phyloP scores from a whole-genome alignment of 2,113 vertebrate genomes.

The Eublepharis macularius region DNA sequence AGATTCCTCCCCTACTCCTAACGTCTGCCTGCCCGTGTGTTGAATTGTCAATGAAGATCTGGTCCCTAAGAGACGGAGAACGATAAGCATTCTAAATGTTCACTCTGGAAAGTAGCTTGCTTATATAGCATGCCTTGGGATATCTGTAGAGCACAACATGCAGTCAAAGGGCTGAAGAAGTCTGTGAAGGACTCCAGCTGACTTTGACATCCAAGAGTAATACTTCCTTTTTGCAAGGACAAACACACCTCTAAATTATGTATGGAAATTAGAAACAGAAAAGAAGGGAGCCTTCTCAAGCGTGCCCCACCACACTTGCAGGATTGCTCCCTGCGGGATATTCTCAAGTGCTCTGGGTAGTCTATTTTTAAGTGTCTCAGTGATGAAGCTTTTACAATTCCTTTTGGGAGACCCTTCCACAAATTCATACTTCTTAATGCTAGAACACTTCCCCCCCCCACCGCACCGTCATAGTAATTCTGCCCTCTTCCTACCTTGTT shows the following conservation, averaged over 20 bases:
- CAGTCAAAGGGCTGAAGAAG: constrained; percentile 28
- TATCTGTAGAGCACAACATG: not conserved
- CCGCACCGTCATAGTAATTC: constrained; percentile 17
- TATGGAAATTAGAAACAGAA: constrained; percentile 15
- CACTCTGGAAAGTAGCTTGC: not conserved
- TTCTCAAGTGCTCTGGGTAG: constrained; percentile 27
- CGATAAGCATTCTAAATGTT: not conserved
- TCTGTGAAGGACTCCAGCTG: constrained; percentile 24
- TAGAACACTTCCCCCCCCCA: constrained; percentile 25
- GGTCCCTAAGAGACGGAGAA: not conserved
- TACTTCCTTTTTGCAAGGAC: constrained; percentile 11
- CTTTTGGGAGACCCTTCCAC: constrained; percentile 25
- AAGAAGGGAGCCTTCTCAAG: constrained; percentile 27
- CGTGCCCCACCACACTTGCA: constrained; percentile 32
- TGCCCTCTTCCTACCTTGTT: not conserved
- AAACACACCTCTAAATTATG: constrained; percentile 28
- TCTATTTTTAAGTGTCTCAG: constrained; percentile 28
- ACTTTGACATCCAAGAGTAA: not conserved
- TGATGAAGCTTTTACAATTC: constrained; percentile 40
- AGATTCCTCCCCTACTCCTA: too few relatives aligned
- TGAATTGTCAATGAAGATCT: not conserved
- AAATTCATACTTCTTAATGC: constrained; percentile 23
- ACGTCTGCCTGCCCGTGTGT: not conserved
- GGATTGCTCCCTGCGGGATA: constrained; percentile 31
- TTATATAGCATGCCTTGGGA: not conserved